Conservation (phyloP, 2,888 invertebrate genomes). For the Listrodromus nycthemerus region DNA sequence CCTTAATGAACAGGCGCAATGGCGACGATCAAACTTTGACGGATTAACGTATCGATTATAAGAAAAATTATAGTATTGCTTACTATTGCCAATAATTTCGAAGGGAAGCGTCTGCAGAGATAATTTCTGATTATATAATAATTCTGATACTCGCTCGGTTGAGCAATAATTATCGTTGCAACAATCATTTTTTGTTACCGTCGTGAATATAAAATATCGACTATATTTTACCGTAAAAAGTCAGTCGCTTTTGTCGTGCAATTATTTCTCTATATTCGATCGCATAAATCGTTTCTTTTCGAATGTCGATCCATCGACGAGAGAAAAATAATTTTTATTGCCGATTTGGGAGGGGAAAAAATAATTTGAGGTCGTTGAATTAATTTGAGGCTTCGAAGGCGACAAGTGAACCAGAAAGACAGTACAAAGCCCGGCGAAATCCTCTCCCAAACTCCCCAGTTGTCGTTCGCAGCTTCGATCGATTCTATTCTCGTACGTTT, state of each 20-base stretch:
- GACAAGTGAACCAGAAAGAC: constrained; percentile 44
- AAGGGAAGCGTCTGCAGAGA: too few species aligned
- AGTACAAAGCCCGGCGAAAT: constrained; percentile 5
- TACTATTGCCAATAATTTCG: too few species aligned
- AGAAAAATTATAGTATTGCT: too few species aligned
- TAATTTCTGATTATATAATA: too few species aligned
- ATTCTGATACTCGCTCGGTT: too few species aligned
- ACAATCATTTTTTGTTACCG: too few species aligned
- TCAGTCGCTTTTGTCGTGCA: not conserved
- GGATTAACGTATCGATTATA: not conserved
- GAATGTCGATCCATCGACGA: not conserved
- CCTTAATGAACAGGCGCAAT: not conserved
- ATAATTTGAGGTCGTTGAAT: constrained; percentile 22
- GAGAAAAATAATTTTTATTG: not conserved
- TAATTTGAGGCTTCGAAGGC: constrained; percentile 39
- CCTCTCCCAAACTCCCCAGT: constrained; percentile 2
- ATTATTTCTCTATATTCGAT: not conserved
- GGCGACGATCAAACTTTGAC: not conserved
- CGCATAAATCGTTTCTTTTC: not conserved
- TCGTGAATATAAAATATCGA: too few species aligned
- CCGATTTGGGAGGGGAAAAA: not conserved
- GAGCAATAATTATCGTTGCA: too few species aligned
- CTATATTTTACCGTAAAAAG: too few species aligned
- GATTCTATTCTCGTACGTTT: constrained; percentile 64
- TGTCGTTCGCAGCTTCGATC: constrained; percentile 56